Evolutionary conservation across 2,888 invertebrate genomes (phyloP).

Genomic region (Diaperis boleti): DNA sequence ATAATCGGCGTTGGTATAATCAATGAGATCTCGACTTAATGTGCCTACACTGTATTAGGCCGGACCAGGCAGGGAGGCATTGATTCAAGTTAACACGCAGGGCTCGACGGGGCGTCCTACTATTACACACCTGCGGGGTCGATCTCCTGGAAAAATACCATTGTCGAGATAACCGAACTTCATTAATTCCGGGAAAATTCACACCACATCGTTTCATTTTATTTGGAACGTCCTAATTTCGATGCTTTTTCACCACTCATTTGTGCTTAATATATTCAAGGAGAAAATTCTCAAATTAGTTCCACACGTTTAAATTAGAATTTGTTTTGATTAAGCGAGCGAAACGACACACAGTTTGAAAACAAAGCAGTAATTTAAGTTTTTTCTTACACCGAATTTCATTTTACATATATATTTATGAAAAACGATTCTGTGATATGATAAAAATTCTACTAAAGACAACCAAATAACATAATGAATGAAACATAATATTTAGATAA

Average conservation of each 20-base stretch:
- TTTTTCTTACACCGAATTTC: too few relatives aligned
- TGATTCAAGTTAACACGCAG: conserved; percentile 36
- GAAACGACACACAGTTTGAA: too few relatives aligned
- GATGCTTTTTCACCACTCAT: conserved; percentile 14
- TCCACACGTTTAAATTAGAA: conserved; percentile 18
- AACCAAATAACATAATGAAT: too few relatives aligned
- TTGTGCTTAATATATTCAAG: conserved; percentile 17
- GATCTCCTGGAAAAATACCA: conserved; percentile 31
- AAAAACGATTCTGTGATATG: too few relatives aligned
- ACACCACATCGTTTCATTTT: conserved; percentile 22
- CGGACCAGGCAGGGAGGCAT: conserved; percentile 25
- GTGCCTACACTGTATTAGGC: conserved; percentile 23
- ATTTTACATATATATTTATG: too few relatives aligned
- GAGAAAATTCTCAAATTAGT: conserved; percentile 13
- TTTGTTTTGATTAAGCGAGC: background rate
- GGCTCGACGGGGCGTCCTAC: conserved; percentile 28
- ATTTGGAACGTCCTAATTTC: conserved; percentile 10
- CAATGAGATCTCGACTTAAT: conserved; percentile 31
- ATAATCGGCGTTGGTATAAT: conserved; percentile 25
- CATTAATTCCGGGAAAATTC: conserved; percentile 36
- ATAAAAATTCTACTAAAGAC: too few relatives aligned
- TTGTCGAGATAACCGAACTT: conserved; percentile 31
- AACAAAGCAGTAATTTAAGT: too few relatives aligned
- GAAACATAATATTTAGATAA: too few relatives aligned
- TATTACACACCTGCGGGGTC: conserved; percentile 34